Percentiles rank a stretch among this genome's conserved stretches.
phyloP scores from a whole-genome alignment of 2,888 invertebrate species.

The Ophraella communa region DNA sequence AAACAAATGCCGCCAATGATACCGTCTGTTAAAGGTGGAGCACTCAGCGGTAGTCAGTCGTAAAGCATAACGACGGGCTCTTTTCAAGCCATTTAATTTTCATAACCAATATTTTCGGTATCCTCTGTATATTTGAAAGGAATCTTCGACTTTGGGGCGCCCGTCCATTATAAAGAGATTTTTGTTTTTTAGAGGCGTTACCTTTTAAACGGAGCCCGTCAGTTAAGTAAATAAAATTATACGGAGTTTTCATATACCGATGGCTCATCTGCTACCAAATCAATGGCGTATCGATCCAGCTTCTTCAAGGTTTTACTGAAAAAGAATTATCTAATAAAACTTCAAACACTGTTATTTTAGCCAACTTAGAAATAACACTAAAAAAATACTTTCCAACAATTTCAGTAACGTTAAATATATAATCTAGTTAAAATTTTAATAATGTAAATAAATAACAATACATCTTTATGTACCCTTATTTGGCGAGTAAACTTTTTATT shows the following conservation, averaged over 20 bases:
- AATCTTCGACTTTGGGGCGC: constrained; percentile 5
- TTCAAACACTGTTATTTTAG: too few relatives aligned
- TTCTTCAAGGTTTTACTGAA: not conserved
- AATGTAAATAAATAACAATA: too few relatives aligned
- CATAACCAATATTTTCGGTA: constrained; percentile 29
- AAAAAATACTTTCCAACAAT: too few relatives aligned
- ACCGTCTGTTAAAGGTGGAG: not conserved
- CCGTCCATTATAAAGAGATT: constrained; percentile 11
- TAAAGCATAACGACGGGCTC: not conserved
- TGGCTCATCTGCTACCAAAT: constrained; percentile 13
- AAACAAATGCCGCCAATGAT: constrained; percentile 1
- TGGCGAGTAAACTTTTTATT: too few relatives aligned
- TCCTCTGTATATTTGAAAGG: constrained; percentile 14
- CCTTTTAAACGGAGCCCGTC: constrained; percentile 52
- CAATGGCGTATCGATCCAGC: not conserved
- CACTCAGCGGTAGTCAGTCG: constrained; percentile 1
- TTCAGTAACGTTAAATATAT: too few relatives aligned
- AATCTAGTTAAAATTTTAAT: too few relatives aligned
- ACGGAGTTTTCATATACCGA: constrained; percentile 43
- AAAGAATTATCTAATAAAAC: not conserved
- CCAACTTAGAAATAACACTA: too few relatives aligned
- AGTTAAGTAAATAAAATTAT: constrained; percentile 56
- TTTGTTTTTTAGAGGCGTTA: constrained; percentile 49
- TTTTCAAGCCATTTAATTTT: constrained; percentile 33
- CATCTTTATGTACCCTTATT: too few relatives aligned